Evolutionary conservation across 2,888 invertebrate genomes (phyloP).

Genomic region (Folsomia manolachei): DNA sequence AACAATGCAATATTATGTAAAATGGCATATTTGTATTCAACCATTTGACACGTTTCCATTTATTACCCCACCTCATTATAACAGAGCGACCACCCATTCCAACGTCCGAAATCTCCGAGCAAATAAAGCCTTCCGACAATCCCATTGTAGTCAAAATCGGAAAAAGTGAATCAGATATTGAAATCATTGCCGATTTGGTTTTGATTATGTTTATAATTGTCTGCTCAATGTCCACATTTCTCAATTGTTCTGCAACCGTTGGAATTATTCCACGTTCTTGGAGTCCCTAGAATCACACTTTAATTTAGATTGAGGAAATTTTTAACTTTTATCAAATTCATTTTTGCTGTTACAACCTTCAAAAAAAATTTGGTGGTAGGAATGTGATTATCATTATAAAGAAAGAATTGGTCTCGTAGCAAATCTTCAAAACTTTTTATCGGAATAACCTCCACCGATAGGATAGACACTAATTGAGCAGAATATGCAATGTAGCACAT

Average conservation of each 20-base stretch:
- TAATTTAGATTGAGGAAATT: not conserved
- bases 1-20: too few species aligned
- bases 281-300: conserved; percentile 3
- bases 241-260: not conserved
- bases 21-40: too few species aligned
- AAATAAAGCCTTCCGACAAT: not conserved
- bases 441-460: conserved; percentile 33
- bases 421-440: conserved; percentile 31
- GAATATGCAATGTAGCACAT: conserved; percentile 35
- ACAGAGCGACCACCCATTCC: not conserved
- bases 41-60: too few species aligned
- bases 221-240: conserved; percentile 14
- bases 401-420: conserved; percentile 6
- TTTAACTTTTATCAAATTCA: not conserved
- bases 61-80: conserved; percentile 10
- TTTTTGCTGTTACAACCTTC: conserved; percentile 12
- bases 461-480: conserved; percentile 31
- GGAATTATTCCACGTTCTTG: conserved; percentile 8
- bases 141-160: conserved; percentile 8
- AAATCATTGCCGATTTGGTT: not conserved
- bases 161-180: conserved; percentile 8
- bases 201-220: not conserved
- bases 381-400: conserved; percentile 16
- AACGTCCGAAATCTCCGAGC: not conserved
- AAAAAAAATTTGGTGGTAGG: conserved; percentile 14